A percentile compares a stretch with the other conserved stretches of the same genome.
These are phyloP conservation scores for Petrocephalus microphthalmus DNA, from an alignment of 2,113 vertebrate species.

Conservation along the genomic window DNA sequence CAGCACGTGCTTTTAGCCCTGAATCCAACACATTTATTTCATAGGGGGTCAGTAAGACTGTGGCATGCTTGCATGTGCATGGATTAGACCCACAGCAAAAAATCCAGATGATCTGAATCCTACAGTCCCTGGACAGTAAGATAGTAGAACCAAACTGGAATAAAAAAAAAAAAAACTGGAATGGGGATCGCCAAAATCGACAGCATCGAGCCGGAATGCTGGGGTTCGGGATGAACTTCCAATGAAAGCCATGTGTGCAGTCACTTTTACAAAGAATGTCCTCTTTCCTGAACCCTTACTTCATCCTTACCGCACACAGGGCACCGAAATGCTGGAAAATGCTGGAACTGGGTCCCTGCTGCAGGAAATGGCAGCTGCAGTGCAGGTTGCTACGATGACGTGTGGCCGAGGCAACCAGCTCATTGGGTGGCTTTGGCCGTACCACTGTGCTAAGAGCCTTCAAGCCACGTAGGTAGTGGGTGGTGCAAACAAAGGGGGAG, in stretches of 20 bases:
- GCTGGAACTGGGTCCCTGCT: not conserved
- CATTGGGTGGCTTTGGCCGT: not conserved
- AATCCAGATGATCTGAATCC: not conserved
- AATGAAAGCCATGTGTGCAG: constrained; percentile 9
- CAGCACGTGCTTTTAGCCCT: not conserved
- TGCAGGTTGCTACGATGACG: not conserved
- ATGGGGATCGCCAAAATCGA: not conserved
- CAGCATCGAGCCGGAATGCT: not conserved
- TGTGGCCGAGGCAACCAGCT: not conserved
- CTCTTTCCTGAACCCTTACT: not conserved
- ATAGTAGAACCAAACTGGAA: not conserved
- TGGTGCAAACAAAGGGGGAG: not conserved
- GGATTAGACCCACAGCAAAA: not conserved
- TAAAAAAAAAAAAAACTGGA: not conserved
- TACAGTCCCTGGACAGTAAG: not conserved
- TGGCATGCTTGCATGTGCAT: not conserved
- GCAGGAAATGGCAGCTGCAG: not conserved
- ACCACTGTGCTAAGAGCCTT: not conserved
- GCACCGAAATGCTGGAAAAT: not conserved
- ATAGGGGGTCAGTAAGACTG: not conserved
- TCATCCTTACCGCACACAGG: not conserved
- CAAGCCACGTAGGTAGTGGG: not conserved
- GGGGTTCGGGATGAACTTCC: not conserved
- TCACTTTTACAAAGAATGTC: not conserved
- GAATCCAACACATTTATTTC: not conserved